Percentiles rank a stretch among this genome's conserved stretches.
Evolutionary conservation across 2,797 vertebrate genomes (phyloP).

Genomic region (Xenopus petersii): DNA sequence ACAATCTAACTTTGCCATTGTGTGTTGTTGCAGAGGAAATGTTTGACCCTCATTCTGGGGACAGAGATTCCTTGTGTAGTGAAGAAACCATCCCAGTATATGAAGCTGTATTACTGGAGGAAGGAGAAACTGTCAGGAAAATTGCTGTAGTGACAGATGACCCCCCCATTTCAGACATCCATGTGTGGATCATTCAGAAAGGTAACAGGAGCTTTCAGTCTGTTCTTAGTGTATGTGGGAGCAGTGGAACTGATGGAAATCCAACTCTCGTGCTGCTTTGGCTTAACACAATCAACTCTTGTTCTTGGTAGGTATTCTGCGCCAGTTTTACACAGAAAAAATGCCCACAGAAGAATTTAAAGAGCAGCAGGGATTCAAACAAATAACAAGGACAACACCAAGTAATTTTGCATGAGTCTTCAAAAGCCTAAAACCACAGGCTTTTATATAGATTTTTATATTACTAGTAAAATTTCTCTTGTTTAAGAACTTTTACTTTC

Average conservation of each 20-base stretch:
- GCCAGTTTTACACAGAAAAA: slow-evolving; percentile 68
- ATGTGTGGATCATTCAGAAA: slow-evolving; percentile 72
- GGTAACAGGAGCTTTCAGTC: slow-evolving; percentile 56
- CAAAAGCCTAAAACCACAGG: not conserved
- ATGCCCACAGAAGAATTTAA: slow-evolving; percentile 71
- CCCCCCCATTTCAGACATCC: slow-evolving; percentile 70
- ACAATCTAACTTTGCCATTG: not conserved
- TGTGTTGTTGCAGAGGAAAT: slow-evolving; percentile 63
- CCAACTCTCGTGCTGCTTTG: slow-evolving; percentile 1
- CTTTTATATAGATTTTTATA: too few species aligned
- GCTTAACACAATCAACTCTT: slow-evolving; percentile 33
- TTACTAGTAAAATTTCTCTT: too few species aligned
- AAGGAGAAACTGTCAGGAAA: slow-evolving; percentile 70
- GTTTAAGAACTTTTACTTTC: too few species aligned
- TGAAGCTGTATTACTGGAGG: slow-evolving; percentile 66
- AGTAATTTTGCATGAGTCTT: slow-evolving; percentile 63
- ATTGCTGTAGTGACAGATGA: slow-evolving; percentile 71
- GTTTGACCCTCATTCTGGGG: slow-evolving; percentile 63
- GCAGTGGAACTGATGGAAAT: not conserved
- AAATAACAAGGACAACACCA: slow-evolving; percentile 71
- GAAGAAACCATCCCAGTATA: slow-evolving; percentile 74
- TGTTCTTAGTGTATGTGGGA: not conserved
- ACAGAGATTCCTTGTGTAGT: slow-evolving; percentile 70
- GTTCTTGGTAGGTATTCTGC: slow-evolving; percentile 64
- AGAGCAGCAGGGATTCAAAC: slow-evolving; percentile 70